phyloP scores from a whole-genome alignment of 2,888 invertebrate species.

The Tholera decimalis region DNA sequence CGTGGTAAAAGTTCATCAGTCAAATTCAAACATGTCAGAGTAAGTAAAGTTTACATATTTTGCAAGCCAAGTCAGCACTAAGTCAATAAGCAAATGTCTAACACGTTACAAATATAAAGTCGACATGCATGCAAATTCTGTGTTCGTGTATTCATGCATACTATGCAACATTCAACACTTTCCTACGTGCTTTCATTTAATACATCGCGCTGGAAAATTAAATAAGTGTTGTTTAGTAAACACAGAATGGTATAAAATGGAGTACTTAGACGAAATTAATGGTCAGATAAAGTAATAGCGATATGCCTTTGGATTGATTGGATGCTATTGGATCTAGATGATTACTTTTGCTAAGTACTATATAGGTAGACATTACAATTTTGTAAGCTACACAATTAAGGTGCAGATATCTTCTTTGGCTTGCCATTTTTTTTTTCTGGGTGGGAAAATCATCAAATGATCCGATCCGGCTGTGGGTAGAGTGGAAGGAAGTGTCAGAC shows the following conservation, averaged over 20 bases:
- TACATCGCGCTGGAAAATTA: constrained; percentile 24
- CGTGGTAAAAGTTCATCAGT: background rate
- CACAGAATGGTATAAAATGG: constrained; percentile 8
- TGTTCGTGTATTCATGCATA: constrained; percentile 26
- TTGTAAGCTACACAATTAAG: too few species aligned
- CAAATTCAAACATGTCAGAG: background rate
- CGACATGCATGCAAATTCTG: constrained; percentile 29
- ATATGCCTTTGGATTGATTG: too few species aligned
- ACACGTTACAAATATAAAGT: constrained; percentile 11
- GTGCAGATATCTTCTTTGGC: too few species aligned
- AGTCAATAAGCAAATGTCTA: constrained; percentile 10
- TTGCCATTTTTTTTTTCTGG: too few species aligned
- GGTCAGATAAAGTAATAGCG: too few species aligned
- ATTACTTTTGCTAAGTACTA: too few species aligned
- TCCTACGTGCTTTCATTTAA: constrained; percentile 35
- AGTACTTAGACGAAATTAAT: constrained; percentile 1
- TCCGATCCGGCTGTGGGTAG: too few species aligned
- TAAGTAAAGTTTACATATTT: background rate
- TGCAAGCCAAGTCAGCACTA: background rate
- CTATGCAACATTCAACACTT: constrained; percentile 25
- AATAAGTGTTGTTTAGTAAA: constrained; percentile 14
- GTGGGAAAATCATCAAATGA: too few species aligned
- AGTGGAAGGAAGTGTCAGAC: too few species aligned
- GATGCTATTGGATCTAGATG: too few species aligned
- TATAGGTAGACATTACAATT: too few species aligned